Evolutionary conservation across 2,113 vertebrate species (phyloP).

Genomic region (Zootoca vivipara): DNA sequence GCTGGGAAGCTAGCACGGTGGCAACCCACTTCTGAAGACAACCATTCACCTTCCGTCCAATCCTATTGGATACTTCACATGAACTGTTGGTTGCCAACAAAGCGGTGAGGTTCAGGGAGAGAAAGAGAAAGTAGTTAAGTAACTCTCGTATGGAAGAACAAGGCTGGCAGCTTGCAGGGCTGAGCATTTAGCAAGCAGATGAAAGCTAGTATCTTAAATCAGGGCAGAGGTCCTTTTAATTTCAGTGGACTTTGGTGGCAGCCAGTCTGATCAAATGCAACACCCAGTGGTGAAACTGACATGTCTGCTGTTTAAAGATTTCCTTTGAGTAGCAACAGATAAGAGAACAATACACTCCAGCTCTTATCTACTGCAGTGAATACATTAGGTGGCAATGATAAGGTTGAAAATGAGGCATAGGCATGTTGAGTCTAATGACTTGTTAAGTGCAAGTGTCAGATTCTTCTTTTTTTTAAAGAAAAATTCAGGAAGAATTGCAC

Average conservation of each 20-base stretch:
- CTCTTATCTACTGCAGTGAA: constrained; percentile 10
- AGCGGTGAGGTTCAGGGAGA: background rate
- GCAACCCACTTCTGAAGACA: background rate
- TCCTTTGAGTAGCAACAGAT: constrained; percentile 47
- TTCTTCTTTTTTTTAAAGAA: constrained; percentile 26
- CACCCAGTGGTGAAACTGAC: constrained; percentile 29
- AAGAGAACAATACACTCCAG: constrained; percentile 23
- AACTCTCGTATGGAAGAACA: background rate
- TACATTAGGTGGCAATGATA: constrained; percentile 30
- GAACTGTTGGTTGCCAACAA: too few species aligned
- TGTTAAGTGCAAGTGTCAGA: constrained; percentile 43
- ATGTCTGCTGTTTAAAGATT: constrained; percentile 48
- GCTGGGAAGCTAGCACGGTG: too few species aligned
- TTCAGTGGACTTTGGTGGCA: constrained; percentile 3
- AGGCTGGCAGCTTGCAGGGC: background rate
- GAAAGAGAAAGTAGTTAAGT: background rate
- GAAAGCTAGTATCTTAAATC: constrained; percentile 1
- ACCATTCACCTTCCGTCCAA: constrained; percentile 1
- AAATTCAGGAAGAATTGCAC: constrained; percentile 35
- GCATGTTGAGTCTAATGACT: constrained; percentile 10
- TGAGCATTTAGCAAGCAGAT: constrained; percentile 15
- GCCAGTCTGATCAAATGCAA: constrained; percentile 29
- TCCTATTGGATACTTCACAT: background rate
- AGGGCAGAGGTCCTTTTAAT: background rate
- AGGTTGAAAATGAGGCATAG: constrained; percentile 29